Evolutionary conservation across 2,888 invertebrate genomes (phyloP).

Genomic region (Lepidocyrtinus sp.): DNA sequence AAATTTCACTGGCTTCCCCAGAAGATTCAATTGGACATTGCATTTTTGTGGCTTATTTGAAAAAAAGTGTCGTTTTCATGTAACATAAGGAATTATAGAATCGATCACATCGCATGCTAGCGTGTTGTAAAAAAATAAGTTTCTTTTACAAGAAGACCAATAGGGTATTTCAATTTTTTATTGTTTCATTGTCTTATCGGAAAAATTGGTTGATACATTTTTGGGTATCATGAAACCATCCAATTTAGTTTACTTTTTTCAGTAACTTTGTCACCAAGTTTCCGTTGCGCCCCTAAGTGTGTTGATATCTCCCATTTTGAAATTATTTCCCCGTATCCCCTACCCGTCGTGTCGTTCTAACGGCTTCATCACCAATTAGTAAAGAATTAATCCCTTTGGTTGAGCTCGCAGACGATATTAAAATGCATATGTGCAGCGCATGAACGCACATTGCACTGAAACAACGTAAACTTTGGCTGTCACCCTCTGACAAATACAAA

Average conservation of each 20-base stretch:
- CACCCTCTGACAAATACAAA: neutral
- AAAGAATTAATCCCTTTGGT: constrained; percentile 1
- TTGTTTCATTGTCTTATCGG: neutral
- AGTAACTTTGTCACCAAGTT: no score
- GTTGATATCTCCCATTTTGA: no score
- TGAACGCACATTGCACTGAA: neutral
- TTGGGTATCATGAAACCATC: constrained; percentile 34
- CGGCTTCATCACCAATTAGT: constrained; percentile 8
- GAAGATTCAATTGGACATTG: no score
- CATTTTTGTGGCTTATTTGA: neutral
- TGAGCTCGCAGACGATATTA: constrained; percentile 3
- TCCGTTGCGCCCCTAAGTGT: no score
- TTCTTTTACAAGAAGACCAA: neutral
- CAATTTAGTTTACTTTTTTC: constrained; percentile 18
- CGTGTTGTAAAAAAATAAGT: neutral
- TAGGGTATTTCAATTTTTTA: constrained; percentile 6
- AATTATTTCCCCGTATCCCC: no score
- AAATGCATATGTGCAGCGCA: no score
- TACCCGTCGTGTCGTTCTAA: no score
- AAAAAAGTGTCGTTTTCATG: constrained; percentile 1
- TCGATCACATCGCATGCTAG: neutral
- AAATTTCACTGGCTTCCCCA: no score
- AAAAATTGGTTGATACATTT: constrained; percentile 19
- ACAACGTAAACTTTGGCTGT: neutral
- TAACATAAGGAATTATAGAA: neutral